phyloP scores from a whole-genome alignment of 2,888 invertebrate species.

The Machimus rusticus region DNA sequence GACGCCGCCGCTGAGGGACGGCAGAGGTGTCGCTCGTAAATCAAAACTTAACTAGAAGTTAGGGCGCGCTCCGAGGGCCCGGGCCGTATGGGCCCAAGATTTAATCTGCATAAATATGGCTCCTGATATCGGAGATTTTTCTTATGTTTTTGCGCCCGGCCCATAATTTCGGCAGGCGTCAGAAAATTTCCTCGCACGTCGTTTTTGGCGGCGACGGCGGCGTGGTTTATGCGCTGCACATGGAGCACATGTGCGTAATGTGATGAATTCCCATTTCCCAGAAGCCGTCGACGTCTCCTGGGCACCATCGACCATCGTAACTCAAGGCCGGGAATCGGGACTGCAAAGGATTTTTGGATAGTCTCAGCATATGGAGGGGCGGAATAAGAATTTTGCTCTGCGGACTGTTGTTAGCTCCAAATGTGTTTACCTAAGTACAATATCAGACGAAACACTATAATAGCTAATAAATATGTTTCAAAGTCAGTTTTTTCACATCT shows the following conservation, averaged over 20 bases:
- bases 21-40: constrained; percentile 28
- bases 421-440: too few species aligned
- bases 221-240: constrained; percentile 41
- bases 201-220: constrained; percentile 14
- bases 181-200: constrained; percentile 26
- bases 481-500: too few species aligned
- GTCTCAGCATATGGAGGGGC: neutral
- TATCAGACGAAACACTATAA: too few species aligned
- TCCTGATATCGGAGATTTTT: constrained; percentile 28
- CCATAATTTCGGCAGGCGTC: constrained; percentile 20
- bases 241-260: constrained; percentile 41
- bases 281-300: neutral
- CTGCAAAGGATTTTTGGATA: neutral
- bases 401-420: neutral
- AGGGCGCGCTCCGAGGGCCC: neutral
- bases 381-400: neutral
- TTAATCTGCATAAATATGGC: constrained; percentile 39
- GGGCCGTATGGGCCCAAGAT: constrained; percentile 16
- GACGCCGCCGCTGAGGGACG: constrained; percentile 9
- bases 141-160: neutral
- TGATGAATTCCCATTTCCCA: neutral
- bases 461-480: too few species aligned
- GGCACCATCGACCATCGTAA: neutral
- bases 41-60: constrained; percentile 40
- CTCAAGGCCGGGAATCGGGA: neutral